phyloP scores from a whole-genome alignment of 2,113 vertebrate species.

The Thymallus thymallus region DNA sequence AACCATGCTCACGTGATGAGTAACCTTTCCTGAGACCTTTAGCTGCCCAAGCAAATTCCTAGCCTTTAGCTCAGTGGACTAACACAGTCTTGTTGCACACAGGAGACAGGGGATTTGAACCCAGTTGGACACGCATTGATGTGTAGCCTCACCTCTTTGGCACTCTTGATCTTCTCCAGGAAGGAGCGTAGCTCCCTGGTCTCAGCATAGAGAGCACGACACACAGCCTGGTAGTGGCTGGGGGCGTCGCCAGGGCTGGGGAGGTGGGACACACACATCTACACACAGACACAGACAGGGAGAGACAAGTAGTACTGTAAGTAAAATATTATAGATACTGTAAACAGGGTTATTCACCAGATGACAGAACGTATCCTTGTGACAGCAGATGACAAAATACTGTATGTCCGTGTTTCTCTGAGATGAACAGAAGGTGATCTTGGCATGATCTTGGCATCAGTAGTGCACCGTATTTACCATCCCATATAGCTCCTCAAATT shows the following conservation, averaged over 20 bases:
- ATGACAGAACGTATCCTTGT: slow-evolving; percentile 6
- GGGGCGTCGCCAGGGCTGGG: slow-evolving; percentile 82
- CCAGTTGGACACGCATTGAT: no score
- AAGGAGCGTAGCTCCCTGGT: slow-evolving; percentile 93
- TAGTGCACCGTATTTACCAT: slow-evolving; percentile 4
- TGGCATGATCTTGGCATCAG: slow-evolving; percentile 25
- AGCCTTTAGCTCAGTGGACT: no score
- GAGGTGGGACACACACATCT: slow-evolving; percentile 91
- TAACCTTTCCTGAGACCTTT: no score
- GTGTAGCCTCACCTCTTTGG: slow-evolving; percentile 85
- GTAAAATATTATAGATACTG: no score
- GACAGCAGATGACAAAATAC: no score
- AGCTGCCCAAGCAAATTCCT: no score
- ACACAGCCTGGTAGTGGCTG: slow-evolving; percentile 95
- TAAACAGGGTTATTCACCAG: background rate
- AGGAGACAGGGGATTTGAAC: no score
- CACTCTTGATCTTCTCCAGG: slow-evolving; percentile 92
- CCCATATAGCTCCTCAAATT: background rate
- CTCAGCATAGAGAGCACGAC: slow-evolving; percentile 94
- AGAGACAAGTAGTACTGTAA: background rate
- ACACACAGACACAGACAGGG: slow-evolving; percentile 25
- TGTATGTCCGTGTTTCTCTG: slow-evolving; percentile 5
- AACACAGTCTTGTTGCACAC: no score
- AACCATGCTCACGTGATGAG: no score
- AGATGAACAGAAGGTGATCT: slow-evolving; percentile 33